Evolutionary conservation across 2,888 invertebrate species (phyloP), one percentile per base, ranked within the genome.

Genomic region (Blastobasis lacticolella): DNA sequence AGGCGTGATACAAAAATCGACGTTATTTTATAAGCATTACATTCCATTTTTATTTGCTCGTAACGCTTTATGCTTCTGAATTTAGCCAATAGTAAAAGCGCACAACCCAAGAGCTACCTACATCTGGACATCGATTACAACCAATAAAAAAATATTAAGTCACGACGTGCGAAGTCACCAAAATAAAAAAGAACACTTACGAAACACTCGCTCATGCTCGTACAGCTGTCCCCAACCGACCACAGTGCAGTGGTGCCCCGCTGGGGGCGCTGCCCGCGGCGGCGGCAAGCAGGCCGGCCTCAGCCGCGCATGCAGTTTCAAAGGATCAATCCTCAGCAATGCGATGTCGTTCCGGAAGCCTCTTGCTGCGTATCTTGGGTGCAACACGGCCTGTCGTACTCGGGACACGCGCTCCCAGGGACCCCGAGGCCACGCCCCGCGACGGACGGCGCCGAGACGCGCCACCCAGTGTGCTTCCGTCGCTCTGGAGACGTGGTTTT

Each of bases 211-310:
- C 50, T 94, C 94, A 55, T 93, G 92, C 80, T 95, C 94, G 64
- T 92, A 93, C 0, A 94, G 87, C 69, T 94, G 94, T 38, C 95
- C 95, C 94, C 94, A 94, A 5, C 95, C 94, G 9, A 94, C 91
- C 10, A 94, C 93, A 0, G 94, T 94, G 73, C 95, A 95, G 59
- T 91, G 89, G 1, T 90, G 88, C 0, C 93, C 93, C 57, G 93
- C 91, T 37, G 89, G 88, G 0, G 92, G 90, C 46, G 87, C 85
- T 9, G 87, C 77, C n/a, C 89, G 81, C 5, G 88, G 71, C n/a
- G 89, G 86, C 6, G 94, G 94, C 51, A 88, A 67, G 56, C 88
- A 88, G 37, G 86, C 87, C 38, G 72, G 89, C 62, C 64, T 90
- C 77, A 67, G 88, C 56, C 69, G 81, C 68, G 69, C 89, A 82